These are phyloP conservation scores for Diadema setosum DNA, from an alignment of 35 echinoderm and acorn worm species.

Conservation along the genomic window DNA sequence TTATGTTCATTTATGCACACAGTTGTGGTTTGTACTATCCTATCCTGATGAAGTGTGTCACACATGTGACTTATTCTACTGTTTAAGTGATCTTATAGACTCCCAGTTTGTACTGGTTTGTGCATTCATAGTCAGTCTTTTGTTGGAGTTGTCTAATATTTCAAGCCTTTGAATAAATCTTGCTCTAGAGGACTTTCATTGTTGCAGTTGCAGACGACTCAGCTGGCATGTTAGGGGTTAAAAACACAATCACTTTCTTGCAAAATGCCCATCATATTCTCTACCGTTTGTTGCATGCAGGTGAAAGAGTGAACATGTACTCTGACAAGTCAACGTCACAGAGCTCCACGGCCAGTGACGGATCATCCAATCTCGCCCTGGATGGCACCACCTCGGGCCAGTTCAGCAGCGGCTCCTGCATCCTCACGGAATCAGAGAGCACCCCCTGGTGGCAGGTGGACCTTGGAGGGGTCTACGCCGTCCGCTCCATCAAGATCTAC, in stretches of 20 bases:
- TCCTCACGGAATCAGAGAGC: slow-evolving; percentile 15
- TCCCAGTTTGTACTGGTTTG: too few species aligned
- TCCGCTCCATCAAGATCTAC: slow-evolving; percentile 47
- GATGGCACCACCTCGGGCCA: slow-evolving; percentile 2
- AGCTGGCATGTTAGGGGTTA: too few species aligned
- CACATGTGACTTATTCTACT: too few species aligned
- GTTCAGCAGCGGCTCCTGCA: slow-evolving; percentile 13
- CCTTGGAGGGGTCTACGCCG: slow-evolving; percentile 46
- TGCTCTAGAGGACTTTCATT: too few species aligned
- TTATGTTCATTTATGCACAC: too few species aligned
- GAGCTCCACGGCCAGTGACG: slow-evolving; percentile 12
- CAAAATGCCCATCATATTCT: neutral
- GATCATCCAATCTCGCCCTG: slow-evolving; percentile 11
- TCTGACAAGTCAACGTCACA: neutral
- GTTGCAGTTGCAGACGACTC: too few species aligned
- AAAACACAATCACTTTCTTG: neutral
- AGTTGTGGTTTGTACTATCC: too few species aligned
- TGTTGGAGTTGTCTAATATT: too few species aligned
- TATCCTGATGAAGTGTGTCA: too few species aligned
- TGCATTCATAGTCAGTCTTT: too few species aligned
- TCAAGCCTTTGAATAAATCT: too few species aligned
- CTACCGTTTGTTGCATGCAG: neutral
- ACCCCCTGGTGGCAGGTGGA: slow-evolving; percentile 74
- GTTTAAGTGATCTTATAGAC: too few species aligned
- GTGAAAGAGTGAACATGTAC: slow-evolving; percentile 2